These are phyloP conservation scores for Morone chrysops DNA, from an alignment of 2,113 vertebrate species.

Conservation along the genomic window DNA sequence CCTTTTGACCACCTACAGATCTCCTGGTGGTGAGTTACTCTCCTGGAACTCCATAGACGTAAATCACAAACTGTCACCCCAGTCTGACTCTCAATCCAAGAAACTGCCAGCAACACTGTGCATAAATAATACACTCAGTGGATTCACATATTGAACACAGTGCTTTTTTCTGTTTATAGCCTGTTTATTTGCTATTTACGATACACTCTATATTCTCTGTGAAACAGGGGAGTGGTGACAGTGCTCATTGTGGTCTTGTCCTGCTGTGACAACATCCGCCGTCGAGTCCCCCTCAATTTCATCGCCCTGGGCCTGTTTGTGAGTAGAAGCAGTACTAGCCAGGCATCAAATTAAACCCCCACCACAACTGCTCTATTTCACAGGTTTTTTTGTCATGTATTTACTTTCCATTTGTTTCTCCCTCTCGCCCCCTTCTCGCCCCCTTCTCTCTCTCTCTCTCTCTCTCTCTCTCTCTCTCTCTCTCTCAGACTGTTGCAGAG, in stretches of 20 bases:
- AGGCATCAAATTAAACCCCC: constrained; percentile 65
- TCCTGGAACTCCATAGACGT: constrained; percentile 6
- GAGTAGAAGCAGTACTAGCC: constrained; percentile 78
- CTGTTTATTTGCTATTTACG: constrained; percentile 62
- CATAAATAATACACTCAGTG: constrained; percentile 42
- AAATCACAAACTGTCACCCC: constrained; percentile 30
- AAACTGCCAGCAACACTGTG: constrained; percentile 2
- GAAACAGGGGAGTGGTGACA: constrained; percentile 72
- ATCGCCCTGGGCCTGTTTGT: constrained; percentile 89
- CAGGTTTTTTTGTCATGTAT: constrained; percentile 28
- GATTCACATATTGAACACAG: constrained; percentile 28
- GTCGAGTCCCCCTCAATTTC: constrained; percentile 87
- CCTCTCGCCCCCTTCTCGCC: background rate
- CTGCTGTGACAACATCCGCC: constrained; percentile 83
- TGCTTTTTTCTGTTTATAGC: constrained; percentile 26
- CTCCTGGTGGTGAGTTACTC: background rate
- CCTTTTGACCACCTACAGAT: background rate
- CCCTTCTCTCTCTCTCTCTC: background rate
- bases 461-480: background rate
- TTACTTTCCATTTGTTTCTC: constrained; percentile 48
- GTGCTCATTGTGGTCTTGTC: constrained; percentile 80
- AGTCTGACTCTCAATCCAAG: background rate
- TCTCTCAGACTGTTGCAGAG: constrained; percentile 82
- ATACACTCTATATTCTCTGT: constrained; percentile 57
- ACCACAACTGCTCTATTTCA: constrained; percentile 53